These are phyloP conservation scores for Semicossyphus pulcher DNA, from an alignment of 2,113 vertebrate genomes.

Conservation along the genomic window DNA sequence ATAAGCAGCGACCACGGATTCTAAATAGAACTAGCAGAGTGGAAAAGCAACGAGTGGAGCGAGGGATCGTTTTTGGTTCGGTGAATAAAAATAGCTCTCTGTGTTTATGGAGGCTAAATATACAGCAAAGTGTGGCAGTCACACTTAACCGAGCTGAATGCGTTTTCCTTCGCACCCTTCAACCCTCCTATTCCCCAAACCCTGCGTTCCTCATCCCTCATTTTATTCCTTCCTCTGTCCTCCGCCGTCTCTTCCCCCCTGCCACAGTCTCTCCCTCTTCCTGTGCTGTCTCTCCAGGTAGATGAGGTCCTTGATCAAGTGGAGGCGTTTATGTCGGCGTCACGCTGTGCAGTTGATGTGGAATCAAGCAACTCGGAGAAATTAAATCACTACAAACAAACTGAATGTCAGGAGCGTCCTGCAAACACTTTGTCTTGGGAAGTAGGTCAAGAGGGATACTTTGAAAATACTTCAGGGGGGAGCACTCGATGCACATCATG, in stretches of 20 bases:
- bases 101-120: constrained; percentile 56
- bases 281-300: constrained; percentile 47
- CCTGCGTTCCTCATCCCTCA: not conserved
- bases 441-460: constrained; percentile 40
- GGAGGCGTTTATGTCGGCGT: constrained; percentile 56
- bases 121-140: constrained; percentile 46
- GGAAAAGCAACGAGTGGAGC: not conserved
- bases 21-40: not conserved
- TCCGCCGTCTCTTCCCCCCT: not conserved
- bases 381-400: constrained; percentile 48
- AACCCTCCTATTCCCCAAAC: constrained; percentile 7
- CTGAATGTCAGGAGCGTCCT: constrained; percentile 19
- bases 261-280: constrained; percentile 6
- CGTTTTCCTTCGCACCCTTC: constrained; percentile 32
- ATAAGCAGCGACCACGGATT: constrained; percentile 6
- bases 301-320: constrained; percentile 65
- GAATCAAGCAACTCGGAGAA: constrained; percentile 33
- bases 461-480: not conserved
- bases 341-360: constrained; percentile 52
- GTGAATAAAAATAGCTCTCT: constrained; percentile 48
- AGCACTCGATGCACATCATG: not conserved
- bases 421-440: constrained; percentile 30
- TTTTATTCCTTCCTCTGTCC: not conserved
- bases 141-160: constrained; percentile 52
- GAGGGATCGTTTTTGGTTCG: constrained; percentile 22